Percentiles rank a stretch among this genome's conserved stretches.
These are phyloP conservation scores for Dryoscopus gambensis DNA, from an alignment of 2,113 vertebrate genomes.

Conservation along the genomic window DNA sequence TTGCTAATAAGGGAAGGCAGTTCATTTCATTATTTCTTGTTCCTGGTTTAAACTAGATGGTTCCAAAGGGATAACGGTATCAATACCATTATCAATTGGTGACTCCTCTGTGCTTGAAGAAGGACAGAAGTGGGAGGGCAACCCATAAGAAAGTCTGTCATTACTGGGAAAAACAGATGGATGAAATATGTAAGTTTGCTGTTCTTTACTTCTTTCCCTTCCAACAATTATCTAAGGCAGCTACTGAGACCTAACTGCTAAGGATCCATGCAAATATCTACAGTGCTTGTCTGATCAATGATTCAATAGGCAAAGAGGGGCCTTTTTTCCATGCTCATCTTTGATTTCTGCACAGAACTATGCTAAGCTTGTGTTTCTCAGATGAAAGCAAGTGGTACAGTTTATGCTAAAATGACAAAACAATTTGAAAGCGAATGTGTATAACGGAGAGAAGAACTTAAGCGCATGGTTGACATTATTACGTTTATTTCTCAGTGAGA, in stretches of 20 bases:
- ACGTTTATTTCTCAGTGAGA: constrained; percentile 71
- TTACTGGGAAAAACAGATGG: neutral
- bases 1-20: neutral
- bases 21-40: neutral
- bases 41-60: neutral
- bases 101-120: neutral
- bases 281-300: constrained; percentile 54
- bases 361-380: constrained; percentile 60
- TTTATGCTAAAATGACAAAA: constrained; percentile 75
- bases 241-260: constrained; percentile 27
- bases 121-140: neutral
- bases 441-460: constrained; percentile 69
- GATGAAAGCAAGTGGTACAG: constrained; percentile 67
- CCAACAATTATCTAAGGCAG: constrained; percentile 23
- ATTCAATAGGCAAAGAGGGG: constrained; percentile 64
- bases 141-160: neutral
- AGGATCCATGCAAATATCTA: constrained; percentile 49
- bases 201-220: constrained; percentile 2
- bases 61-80: neutral
- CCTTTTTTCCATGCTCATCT: constrained; percentile 46
- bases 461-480: constrained; percentile 67
- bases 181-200: neutral
- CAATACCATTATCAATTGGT: neutral
- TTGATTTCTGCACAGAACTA: constrained; percentile 66
- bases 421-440: constrained; percentile 68